A percentile compares a stretch with the other conserved stretches of the same genome.
phyloP scores from a whole-genome alignment of 2,888 invertebrate genomes.

The Seira sanloemensis region DNA sequence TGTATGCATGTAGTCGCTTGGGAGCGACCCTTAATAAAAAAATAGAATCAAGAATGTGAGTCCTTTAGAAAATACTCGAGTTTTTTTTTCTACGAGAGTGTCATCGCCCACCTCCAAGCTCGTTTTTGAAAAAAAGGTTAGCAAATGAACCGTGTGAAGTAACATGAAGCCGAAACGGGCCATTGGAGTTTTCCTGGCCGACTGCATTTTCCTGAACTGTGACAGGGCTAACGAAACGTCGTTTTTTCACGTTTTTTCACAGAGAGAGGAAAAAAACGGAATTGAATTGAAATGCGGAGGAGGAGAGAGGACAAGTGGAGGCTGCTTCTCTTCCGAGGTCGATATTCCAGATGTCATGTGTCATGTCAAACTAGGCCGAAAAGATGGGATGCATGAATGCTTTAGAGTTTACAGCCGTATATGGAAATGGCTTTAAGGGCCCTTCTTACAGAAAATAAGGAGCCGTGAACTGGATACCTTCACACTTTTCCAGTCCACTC shows the following conservation, averaged over 20 bases:
- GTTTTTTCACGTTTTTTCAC: background rate
- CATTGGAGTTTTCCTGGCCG: conserved; percentile 33
- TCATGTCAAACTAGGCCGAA: conserved; percentile 58
- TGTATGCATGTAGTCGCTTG: background rate
- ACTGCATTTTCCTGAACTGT: conserved; percentile 1
- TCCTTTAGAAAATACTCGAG: background rate
- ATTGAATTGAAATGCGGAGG: background rate
- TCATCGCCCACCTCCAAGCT: background rate
- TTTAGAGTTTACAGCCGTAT: no score
- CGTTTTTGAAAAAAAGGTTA: no score
- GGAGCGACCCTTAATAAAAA: background rate
- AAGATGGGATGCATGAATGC: conserved; percentile 48
- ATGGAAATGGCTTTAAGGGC: background rate
- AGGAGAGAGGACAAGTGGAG: conserved; percentile 28
- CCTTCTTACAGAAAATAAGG: no score
- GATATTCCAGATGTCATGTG: conserved; percentile 57
- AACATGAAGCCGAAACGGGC: conserved; percentile 46
- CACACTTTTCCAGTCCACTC: background rate
- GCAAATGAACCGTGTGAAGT: conserved; percentile 51
- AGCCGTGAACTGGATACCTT: conserved; percentile 29
- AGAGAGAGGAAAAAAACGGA: no score
- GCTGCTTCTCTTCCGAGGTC: conserved; percentile 24
- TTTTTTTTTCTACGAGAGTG: background rate
- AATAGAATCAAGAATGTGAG: background rate
- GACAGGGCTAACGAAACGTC: conserved; percentile 3